These are phyloP conservation scores for Stichopus horrens DNA, from an alignment of 53 echinoderm and acorn worm species.

Conservation along the genomic window DNA sequence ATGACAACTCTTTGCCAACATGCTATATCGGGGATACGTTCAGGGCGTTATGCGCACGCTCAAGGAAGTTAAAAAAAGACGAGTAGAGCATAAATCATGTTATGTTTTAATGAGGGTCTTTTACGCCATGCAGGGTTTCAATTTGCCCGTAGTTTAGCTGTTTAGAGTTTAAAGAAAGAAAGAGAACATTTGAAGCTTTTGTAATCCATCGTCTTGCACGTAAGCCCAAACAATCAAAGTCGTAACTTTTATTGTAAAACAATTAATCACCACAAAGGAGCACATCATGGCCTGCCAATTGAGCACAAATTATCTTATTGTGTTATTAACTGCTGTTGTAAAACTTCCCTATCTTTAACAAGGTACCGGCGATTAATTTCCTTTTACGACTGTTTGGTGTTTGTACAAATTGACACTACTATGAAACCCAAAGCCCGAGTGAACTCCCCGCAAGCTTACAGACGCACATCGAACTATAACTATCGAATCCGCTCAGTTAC, in stretches of 20 bases:
- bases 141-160: not conserved
- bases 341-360: constrained; percentile 31
- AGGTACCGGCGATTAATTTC: constrained; percentile 18
- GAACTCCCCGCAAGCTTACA: not conserved
- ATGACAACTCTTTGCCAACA: too few species aligned
- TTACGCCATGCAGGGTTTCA: not conserved
- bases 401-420: constrained; percentile 28
- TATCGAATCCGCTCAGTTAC: too few species aligned
- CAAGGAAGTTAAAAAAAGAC: not conserved
- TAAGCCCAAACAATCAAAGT: not conserved
- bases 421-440: constrained; percentile 8
- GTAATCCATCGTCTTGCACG: not conserved
- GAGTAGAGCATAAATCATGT: not conserved
- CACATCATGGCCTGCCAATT: constrained; percentile 9
- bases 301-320: constrained; percentile 23
- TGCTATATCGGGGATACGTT: too few species aligned
- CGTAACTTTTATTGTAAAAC: constrained; percentile 13
- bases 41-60: not conserved
- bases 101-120: not conserved
- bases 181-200: not conserved
- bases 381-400: constrained; percentile 18
- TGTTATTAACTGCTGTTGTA: constrained; percentile 30
- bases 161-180: not conserved
- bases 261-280: constrained; percentile 2
- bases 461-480: too few species aligned